Conservation (phyloP, 2,113 vertebrate species). For the Seriola aureovittata region DNA sequence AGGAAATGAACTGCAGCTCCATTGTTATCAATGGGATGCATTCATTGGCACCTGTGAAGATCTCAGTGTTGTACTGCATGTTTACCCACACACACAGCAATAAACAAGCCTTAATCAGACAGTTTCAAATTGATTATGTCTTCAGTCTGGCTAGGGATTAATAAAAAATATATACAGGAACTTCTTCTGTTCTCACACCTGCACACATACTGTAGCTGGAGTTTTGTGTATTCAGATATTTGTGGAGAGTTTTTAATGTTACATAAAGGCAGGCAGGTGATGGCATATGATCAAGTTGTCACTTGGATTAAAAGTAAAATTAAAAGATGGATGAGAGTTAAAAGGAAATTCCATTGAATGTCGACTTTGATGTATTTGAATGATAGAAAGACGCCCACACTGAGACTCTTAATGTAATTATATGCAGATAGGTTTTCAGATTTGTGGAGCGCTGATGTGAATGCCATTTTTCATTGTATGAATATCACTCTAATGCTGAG, state of each 20-base stretch:
- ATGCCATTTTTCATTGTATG: conserved; percentile 2
- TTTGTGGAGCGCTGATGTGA: conserved; percentile 12
- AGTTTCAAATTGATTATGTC: not conserved
- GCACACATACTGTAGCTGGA: not conserved
- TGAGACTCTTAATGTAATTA: conserved; percentile 6
- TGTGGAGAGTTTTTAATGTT: not conserved
- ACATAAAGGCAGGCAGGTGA: conserved; percentile 6
- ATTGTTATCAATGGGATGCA: not conserved
- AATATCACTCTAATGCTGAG: too few relatives aligned
- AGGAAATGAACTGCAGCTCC: too few relatives aligned
- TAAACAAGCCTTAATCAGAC: not conserved
- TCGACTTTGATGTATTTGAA: conserved; percentile 49
- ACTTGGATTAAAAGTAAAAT: conserved; percentile 30
- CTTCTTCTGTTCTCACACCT: not conserved
- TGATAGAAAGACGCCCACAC: conserved; percentile 13
- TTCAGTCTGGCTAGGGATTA: not conserved
- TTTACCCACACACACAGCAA: not conserved
- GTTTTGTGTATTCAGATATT: not conserved
- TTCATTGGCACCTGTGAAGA: conserved; percentile 22
- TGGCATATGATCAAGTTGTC: conserved; percentile 31
- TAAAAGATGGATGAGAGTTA: conserved; percentile 34
- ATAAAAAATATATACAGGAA: not conserved
- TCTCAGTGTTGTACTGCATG: not conserved
- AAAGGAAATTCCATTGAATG: conserved; percentile 42
- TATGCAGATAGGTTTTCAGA: conserved; percentile 44